Evolutionary conservation across 2,797 vertebrate species (phyloP).

Genomic region (Antrozous pallidus): DNA sequence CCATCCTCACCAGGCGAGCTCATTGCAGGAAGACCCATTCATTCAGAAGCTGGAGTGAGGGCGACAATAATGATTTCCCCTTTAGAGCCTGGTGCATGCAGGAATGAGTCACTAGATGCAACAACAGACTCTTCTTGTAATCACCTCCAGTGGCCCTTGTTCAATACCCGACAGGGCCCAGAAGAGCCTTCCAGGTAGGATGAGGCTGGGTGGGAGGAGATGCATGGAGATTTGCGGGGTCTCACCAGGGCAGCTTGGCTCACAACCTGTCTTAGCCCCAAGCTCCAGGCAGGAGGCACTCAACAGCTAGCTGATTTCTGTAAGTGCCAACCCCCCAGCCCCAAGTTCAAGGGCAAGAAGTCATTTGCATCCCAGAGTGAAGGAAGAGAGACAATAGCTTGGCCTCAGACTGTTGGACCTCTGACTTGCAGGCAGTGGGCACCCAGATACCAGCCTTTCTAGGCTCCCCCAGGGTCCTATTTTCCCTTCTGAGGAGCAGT

Average conservation of each 20-base stretch:
- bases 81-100: background rate
- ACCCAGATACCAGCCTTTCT: background rate
- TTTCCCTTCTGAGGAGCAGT: background rate
- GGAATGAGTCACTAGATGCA: constrained; percentile 2
- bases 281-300: background rate
- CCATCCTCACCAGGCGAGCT: background rate
- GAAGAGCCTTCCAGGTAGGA: constrained; percentile 17
- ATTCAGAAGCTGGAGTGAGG: background rate
- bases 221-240: background rate
- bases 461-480: too few species aligned
- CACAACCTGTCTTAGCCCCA: background rate
- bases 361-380: background rate
- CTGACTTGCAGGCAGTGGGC: background rate
- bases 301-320: background rate
- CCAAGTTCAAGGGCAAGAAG: constrained; percentile 39
- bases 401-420: background rate
- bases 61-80: background rate
- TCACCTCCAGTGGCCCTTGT: background rate
- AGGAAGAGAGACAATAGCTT: background rate
- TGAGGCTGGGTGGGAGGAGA: constrained; percentile 30
- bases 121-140: background rate
- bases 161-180: background rate
- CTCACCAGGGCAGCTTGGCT: constrained; percentile 12
- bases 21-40: background rate
- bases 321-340: background rate